phyloP scores from a whole-genome alignment of 2,888 invertebrate species.

The Spilarctia lutea region DNA sequence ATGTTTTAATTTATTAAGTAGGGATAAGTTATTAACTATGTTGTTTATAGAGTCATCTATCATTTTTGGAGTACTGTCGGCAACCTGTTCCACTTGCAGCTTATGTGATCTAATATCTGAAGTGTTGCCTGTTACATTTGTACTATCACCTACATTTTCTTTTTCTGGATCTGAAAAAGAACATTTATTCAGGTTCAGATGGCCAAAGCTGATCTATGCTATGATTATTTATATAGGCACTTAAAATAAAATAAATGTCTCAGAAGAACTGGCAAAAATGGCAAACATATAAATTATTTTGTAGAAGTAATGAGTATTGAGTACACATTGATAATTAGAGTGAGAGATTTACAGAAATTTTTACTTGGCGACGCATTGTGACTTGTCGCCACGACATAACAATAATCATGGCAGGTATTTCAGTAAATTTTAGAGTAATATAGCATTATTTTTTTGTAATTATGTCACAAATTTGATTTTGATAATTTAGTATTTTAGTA shows the following conservation, averaged over 20 bases:
- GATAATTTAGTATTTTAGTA: no score
- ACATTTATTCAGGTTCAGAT: background rate
- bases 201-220: background rate
- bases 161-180: constrained; percentile 72
- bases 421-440: no score
- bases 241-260: background rate
- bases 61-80: constrained; percentile 45
- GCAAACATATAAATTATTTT: no score
- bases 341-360: no score
- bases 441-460: no score
- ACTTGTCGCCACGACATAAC: no score
- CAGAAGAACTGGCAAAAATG: no score
- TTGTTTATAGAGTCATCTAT: constrained; percentile 73
- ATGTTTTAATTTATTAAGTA: constrained; percentile 59
- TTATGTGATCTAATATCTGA: constrained; percentile 70
- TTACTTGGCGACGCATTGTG: no score
- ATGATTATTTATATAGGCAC: background rate
- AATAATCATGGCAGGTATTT: no score
- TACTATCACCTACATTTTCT: constrained; percentile 64
- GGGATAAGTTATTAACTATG: constrained; percentile 66
- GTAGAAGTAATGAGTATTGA: no score
- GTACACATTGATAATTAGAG: no score
- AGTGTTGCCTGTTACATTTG: constrained; percentile 50
- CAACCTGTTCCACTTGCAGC: constrained; percentile 69
- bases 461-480: no score